Percentiles rank a stretch among this genome's conserved stretches.
phyloP scores from a whole-genome alignment of 2,888 invertebrate genomes.

The Scelioninae gen. 2 region DNA sequence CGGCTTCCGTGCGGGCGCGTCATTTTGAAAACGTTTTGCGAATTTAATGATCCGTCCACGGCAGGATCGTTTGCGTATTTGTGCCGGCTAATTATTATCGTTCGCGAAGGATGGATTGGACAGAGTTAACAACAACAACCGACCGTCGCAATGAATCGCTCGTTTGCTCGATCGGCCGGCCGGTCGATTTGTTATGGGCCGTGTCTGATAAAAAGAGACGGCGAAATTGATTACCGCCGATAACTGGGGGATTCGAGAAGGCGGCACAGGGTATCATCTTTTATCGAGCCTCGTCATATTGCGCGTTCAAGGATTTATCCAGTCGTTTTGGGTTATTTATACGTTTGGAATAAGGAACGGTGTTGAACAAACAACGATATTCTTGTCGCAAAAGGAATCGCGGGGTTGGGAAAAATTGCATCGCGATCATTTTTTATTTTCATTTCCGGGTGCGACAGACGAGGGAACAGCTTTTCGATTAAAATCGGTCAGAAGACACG shows the following conservation, averaged over 20 bases:
- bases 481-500: no score
- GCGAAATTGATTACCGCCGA: constrained; percentile 20
- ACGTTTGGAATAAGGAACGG: no score
- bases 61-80: constrained; percentile 49
- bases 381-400: no score
- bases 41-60: constrained; percentile 47
- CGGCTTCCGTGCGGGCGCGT: constrained; percentile 28
- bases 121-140: constrained; percentile 37
- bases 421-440: no score
- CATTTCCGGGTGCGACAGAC: no score
- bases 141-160: constrained; percentile 29
- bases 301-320: no score
- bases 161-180: constrained; percentile 19
- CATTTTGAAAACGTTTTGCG: constrained; percentile 48
- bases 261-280: not conserved
- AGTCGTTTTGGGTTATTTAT: no score
- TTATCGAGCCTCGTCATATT: not conserved
- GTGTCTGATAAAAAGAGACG: constrained; percentile 21
- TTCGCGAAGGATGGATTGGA: constrained; percentile 8
- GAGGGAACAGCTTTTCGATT: no score
- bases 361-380: no score
- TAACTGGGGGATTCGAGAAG: constrained; percentile 9
- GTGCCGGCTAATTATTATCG: constrained; percentile 31
- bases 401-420: no score
- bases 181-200: constrained; percentile 24